Conservation (phyloP, 2,888 invertebrate genomes). For the Thelaira solivaga region DNA sequence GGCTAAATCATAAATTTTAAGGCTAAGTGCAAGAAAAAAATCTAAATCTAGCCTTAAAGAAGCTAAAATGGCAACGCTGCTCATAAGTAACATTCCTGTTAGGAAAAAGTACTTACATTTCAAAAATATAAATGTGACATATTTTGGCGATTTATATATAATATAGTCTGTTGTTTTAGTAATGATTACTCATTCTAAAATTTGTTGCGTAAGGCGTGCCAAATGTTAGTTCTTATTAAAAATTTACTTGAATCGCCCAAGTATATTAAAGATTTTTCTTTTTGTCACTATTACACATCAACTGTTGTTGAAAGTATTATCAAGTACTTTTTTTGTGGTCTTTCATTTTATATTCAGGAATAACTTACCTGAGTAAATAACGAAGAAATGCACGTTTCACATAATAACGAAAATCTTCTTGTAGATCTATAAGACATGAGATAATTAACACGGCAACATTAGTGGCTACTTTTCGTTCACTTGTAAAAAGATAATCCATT, state of each 20-base stretch:
- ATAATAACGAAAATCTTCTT: conserved; percentile 76
- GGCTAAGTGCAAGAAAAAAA: too few relatives aligned
- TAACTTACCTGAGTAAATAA: conserved; percentile 73
- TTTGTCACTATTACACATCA: neutral
- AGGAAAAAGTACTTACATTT: too few relatives aligned
- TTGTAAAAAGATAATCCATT: conserved; percentile 76
- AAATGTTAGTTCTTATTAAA: neutral
- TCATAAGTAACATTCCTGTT: too few relatives aligned
- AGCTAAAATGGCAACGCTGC: too few relatives aligned
- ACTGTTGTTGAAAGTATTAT: neutral
- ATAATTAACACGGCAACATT: conserved; percentile 73
- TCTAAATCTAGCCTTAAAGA: too few relatives aligned
- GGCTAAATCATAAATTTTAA: too few relatives aligned
- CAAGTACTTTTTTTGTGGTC: neutral
- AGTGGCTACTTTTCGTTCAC: conserved; percentile 70
- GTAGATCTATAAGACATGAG: conserved; percentile 76
- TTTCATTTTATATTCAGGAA: neutral
- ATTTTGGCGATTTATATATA: too few relatives aligned
- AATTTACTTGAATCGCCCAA: neutral
- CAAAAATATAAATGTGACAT: too few relatives aligned
- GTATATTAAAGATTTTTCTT: neutral
- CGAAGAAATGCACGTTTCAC: conserved; percentile 76
- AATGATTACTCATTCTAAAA: neutral
- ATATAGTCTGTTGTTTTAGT: too few relatives aligned
- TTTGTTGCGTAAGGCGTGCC: neutral